These are phyloP conservation scores for Empidonax alnorum DNA, from an alignment of 2,113 vertebrate species.

Conservation along the genomic window DNA sequence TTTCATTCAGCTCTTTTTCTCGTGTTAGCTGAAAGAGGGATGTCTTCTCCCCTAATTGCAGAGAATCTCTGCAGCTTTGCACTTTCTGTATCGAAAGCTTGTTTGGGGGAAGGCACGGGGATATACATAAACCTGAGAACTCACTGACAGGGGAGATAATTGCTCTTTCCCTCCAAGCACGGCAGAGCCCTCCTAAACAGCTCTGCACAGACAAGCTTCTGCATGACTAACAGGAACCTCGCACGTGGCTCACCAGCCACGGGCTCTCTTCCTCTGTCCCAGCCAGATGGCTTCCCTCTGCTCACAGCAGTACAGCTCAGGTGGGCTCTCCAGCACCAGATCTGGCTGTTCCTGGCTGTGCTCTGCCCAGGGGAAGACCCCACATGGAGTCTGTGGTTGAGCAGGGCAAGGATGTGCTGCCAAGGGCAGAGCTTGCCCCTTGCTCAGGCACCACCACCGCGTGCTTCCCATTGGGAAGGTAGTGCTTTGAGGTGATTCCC, in stretches of 20 bases:
- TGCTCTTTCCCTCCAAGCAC: constrained; percentile 6
- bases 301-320: background rate
- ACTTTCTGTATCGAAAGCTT: constrained; percentile 13
- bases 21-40: constrained; percentile 44
- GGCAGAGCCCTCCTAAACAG: constrained; percentile 44
- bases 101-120: background rate
- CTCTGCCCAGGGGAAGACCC: background rate
- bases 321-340: background rate
- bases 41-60: constrained; percentile 33
- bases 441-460: background rate
- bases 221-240: background rate
- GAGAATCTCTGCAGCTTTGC: constrained; percentile 25
- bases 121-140: constrained; percentile 16
- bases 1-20: background rate
- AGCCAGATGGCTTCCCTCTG: background rate
- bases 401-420: rapidly evolving
- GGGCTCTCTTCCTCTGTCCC: background rate
- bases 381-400: background rate
- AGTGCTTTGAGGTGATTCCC: background rate
- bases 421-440: background rate
- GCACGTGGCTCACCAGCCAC: background rate
- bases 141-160: constrained; percentile 24
- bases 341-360: rapidly evolving
- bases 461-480: background rate
- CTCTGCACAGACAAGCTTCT: background rate